phyloP scores from a whole-genome alignment of 2,797 vertebrate species.

The Pipistrellus nathusii region DNA sequence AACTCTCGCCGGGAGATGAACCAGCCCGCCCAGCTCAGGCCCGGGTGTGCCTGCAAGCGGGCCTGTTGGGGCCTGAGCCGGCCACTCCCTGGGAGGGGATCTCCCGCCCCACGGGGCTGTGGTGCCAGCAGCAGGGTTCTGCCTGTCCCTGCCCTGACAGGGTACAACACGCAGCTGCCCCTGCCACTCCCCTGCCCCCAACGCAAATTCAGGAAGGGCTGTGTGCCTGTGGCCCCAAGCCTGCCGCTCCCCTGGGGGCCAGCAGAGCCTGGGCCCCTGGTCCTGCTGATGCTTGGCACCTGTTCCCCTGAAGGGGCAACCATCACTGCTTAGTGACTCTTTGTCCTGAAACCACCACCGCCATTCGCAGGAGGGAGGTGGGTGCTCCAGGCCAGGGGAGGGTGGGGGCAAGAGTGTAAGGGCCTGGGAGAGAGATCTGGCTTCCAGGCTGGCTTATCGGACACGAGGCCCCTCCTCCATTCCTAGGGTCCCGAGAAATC shows the following conservation, averaged over 20 bases:
- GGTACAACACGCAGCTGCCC: constrained; percentile 29
- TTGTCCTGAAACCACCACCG: background rate
- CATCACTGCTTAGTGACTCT: background rate
- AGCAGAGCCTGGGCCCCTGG: background rate
- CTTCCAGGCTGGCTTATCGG: background rate
- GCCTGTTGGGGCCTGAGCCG: constrained; percentile 78
- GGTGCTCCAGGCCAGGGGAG: background rate
- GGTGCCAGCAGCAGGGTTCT: constrained; percentile 72
- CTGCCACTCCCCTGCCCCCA: background rate
- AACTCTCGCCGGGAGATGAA: constrained; percentile 55
- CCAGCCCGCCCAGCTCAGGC: constrained; percentile 27
- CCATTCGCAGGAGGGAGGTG: background rate
- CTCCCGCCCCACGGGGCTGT: constrained; percentile 52
- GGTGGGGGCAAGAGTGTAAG: background rate
- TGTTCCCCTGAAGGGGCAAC: background rate
- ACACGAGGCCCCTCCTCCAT: background rate
- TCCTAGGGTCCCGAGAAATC: background rate
- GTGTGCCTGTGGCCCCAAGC: background rate
- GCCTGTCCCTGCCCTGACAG: constrained; percentile 69
- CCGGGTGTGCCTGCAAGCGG: background rate
- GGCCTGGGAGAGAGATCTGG: background rate
- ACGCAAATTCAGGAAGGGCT: background rate
- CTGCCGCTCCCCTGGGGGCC: background rate
- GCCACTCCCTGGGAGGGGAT: constrained; percentile 78
- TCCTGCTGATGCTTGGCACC: background rate